Evolutionary conservation across 2,797 vertebrate species (phyloP).

Genomic region (Lagorchestes hirsutus): DNA sequence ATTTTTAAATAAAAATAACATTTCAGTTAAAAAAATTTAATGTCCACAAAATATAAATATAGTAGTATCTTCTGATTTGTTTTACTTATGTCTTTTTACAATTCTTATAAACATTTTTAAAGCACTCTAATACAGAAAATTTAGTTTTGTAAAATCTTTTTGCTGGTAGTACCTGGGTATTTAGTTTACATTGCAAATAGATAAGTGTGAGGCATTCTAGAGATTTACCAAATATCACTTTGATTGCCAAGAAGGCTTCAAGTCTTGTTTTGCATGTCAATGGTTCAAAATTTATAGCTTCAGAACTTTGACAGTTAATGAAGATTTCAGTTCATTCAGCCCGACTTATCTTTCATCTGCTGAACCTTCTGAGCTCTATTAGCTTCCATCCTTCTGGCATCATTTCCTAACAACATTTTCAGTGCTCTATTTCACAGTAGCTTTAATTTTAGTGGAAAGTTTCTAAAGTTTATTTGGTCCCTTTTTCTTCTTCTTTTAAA

Average conservation of each 20-base stretch:
- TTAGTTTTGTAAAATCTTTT: neutral
- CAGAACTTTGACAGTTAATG: constrained; percentile 89
- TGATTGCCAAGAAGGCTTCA: neutral
- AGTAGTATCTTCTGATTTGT: neutral
- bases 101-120: neutral
- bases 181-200: neutral
- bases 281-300: constrained; percentile 88
- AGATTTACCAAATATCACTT: neutral
- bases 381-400: too few species aligned
- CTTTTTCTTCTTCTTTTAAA: neutral
- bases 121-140: neutral
- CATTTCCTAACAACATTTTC: too few species aligned
- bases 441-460: neutral
- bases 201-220: neutral
- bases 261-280: neutral
- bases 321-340: constrained; percentile 90
- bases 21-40: neutral
- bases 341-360: constrained; percentile 37
- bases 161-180: neutral
- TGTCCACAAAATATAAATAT: neutral
- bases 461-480: neutral
- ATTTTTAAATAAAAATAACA: neutral
- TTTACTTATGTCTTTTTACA: neutral
- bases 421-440: neutral
- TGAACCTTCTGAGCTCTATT: too few species aligned